Evolutionary conservation across 2,797 vertebrate genomes (phyloP).

Genomic region (Sylvia borin): DNA sequence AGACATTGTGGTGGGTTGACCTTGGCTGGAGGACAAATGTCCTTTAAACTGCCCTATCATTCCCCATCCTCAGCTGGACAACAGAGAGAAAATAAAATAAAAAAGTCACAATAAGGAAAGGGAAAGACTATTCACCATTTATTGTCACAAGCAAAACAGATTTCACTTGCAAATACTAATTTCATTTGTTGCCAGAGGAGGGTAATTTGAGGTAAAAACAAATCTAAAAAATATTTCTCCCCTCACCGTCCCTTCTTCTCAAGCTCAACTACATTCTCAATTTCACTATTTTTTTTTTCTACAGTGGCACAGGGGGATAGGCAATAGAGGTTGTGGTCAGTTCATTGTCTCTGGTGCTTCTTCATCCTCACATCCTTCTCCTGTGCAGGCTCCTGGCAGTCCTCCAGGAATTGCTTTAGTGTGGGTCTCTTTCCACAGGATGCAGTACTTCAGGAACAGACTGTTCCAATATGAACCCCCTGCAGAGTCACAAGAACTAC

Average conservation of each 20-base stretch:
- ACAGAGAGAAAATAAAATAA: background rate
- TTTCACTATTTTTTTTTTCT: background rate
- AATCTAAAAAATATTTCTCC: background rate
- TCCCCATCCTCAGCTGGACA: background rate
- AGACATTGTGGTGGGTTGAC: background rate
- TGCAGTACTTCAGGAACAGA: background rate
- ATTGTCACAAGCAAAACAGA: background rate
- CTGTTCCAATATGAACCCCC: accelerated
- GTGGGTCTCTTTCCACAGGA: background rate
- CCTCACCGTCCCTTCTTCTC: accelerated
- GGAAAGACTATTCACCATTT: background rate
- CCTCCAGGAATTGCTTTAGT: background rate
- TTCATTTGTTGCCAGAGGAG: background rate
- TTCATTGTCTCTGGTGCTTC: background rate
- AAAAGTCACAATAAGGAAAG: background rate
- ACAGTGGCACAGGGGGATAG: accelerated
- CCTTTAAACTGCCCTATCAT: background rate
- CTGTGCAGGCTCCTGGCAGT: background rate
- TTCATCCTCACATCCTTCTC: background rate
- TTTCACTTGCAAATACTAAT: background rate
- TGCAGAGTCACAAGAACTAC: background rate
- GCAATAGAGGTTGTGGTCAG: accelerated
- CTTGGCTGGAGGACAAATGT: background rate
- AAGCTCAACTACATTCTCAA: background rate
- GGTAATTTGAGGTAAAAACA: background rate